Evolutionary conservation across 2,797 vertebrate species (phyloP).

Genomic region (Spinibarbus caldwelli): DNA sequence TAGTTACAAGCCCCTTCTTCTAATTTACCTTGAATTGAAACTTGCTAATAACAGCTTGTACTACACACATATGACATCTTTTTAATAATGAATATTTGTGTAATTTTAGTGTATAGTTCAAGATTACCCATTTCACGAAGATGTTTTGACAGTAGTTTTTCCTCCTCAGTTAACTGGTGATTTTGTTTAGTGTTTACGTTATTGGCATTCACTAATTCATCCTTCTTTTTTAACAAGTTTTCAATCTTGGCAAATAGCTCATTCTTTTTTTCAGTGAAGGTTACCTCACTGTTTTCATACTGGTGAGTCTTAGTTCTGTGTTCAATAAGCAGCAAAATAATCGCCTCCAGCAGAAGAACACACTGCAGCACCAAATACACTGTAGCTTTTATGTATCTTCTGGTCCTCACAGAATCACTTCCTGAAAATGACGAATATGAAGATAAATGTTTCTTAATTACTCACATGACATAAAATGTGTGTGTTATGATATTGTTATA

Average conservation of each 20-base stretch:
- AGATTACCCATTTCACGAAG: not conserved
- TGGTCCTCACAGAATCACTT: no score
- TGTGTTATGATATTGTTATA: no score
- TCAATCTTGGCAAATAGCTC: no score
- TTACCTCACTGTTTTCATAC: not conserved
- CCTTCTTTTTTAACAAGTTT: no score
- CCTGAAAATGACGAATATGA: no score
- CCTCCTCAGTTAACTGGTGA: not conserved
- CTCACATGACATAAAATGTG: no score
- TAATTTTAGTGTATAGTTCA: not conserved
- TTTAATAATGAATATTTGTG: not conserved
- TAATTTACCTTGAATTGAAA: not conserved
- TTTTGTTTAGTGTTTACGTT: not conserved
- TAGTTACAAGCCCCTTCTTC: not conserved
- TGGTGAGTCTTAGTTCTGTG: not conserved
- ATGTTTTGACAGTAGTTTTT: not conserved
- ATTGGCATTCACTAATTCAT: not conserved
- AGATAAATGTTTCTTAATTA: no score
- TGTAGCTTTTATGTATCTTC: no score
- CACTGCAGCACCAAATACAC: constrained; percentile 9
- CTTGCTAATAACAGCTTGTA: not conserved
- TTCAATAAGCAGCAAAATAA: not conserved
- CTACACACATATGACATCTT: not conserved
- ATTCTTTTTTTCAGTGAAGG: not conserved
- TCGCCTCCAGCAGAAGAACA: not conserved